Evolutionary conservation across 2,113 vertebrate genomes (phyloP).

Genomic region (Gavialis gangeticus): DNA sequence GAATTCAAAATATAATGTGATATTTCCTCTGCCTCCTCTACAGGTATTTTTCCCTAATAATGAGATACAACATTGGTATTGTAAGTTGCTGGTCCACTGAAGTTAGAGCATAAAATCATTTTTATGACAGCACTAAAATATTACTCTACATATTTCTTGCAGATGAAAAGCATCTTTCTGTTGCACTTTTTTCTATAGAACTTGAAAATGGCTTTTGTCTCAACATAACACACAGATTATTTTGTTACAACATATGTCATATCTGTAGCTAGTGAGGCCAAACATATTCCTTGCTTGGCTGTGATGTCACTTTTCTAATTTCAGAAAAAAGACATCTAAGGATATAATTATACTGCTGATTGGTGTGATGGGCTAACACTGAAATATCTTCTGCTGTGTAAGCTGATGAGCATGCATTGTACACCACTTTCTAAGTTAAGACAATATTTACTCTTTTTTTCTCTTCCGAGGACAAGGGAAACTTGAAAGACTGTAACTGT

Average conservation of each 20-base stretch:
- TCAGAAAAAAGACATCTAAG: neutral
- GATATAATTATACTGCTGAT: neutral
- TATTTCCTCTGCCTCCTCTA: constrained; percentile 24
- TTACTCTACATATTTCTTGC: constrained; percentile 39
- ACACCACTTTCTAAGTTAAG: neutral
- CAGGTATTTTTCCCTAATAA: constrained; percentile 44
- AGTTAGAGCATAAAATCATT: constrained; percentile 52
- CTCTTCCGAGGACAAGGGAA: neutral
- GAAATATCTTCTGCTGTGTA: neutral
- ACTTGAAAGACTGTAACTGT: neutral
- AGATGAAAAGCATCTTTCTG: constrained; percentile 37
- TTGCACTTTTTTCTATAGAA: constrained; percentile 10
- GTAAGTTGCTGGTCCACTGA: constrained; percentile 51
- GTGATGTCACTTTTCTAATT: neutral
- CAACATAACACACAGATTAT: constrained; percentile 13
- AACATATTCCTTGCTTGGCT: neutral
- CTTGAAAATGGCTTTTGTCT: neutral
- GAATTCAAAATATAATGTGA: neutral
- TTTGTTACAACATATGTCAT: neutral
- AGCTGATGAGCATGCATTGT: neutral
- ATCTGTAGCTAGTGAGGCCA: neutral
- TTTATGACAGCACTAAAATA: constrained; percentile 49
- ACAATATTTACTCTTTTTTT: neutral
- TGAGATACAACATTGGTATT: constrained; percentile 56
- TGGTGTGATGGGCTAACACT: neutral